Evolutionary conservation across 2,888 invertebrate species (phyloP).

Genomic region (Ophion costatus): DNA sequence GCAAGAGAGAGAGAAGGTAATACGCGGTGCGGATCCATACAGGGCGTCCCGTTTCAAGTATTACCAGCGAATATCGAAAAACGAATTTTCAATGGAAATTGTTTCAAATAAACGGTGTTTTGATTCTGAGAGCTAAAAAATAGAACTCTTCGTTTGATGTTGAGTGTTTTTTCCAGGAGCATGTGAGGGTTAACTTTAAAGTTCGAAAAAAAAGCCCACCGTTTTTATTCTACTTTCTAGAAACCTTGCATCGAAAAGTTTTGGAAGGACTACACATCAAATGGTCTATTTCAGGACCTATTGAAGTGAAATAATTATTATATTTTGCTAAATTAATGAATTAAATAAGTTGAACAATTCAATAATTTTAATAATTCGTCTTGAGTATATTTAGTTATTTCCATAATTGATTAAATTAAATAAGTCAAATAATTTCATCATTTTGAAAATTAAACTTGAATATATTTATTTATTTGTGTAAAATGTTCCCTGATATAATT

Average conservation of each 20-base stretch:
- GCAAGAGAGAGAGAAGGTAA: slow-evolving; percentile 10
- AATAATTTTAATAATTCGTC: neutral
- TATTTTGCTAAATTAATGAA: neutral
- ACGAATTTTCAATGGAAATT: neutral
- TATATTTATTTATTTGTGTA: neutral
- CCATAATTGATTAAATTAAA: too few relatives aligned
- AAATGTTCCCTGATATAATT: neutral
- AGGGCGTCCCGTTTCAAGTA: neutral
- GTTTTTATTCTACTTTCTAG: too few relatives aligned
- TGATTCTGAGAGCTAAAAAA: too few relatives aligned
- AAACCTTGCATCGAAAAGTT: too few relatives aligned
- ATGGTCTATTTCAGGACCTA: too few relatives aligned
- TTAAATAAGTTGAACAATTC: neutral
- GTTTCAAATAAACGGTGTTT: too few relatives aligned
- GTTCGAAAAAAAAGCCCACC: too few relatives aligned
- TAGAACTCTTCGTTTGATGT: too few relatives aligned
- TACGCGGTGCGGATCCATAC: neutral
- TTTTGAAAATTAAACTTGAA: neutral
- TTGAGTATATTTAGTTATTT: neutral
- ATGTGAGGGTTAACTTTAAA: too few relatives aligned
- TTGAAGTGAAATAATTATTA: too few relatives aligned
- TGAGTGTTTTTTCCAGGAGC: too few relatives aligned
- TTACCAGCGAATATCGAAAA: neutral
- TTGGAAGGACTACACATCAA: too few relatives aligned
- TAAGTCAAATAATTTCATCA: neutral